Percentiles rank a stretch among this genome's conserved stretches.
Conservation (phyloP, 1,140 invertebrate genomes). For the Schmidtea mediterranea region DNA sequence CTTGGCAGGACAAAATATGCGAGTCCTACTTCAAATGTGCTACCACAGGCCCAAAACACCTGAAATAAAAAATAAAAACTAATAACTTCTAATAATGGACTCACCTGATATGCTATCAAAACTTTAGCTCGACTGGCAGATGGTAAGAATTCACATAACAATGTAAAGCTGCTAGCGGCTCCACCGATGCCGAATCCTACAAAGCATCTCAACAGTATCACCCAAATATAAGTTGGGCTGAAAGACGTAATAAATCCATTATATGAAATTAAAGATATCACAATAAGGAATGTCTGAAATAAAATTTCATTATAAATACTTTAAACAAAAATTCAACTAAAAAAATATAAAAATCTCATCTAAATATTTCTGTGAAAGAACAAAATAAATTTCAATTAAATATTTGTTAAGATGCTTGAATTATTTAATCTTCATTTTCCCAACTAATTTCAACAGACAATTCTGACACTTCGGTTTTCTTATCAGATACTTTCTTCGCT, state of each 20-base stretch:
- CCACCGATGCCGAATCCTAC: constrained; percentile 80
- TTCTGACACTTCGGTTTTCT: too few relatives aligned
- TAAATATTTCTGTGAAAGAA: too few relatives aligned
- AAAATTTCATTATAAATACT: background rate
- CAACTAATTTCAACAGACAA: too few relatives aligned
- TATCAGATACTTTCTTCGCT: too few relatives aligned
- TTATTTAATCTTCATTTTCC: too few relatives aligned
- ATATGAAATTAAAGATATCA: constrained; percentile 30
- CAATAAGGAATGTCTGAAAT: background rate
- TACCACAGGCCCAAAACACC: constrained; percentile 26
- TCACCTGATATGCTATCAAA: constrained; percentile 61
- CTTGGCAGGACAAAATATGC: constrained; percentile 63
- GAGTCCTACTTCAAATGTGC: constrained; percentile 35
- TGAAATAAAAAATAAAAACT: too few relatives aligned
- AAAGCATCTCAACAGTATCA: constrained; percentile 50
- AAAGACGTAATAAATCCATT: constrained; percentile 58
- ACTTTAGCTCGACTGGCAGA: constrained; percentile 65
- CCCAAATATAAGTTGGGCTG: constrained; percentile 57
- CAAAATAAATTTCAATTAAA: too few relatives aligned
- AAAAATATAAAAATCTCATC: too few relatives aligned
- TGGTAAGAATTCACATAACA: constrained; percentile 71
- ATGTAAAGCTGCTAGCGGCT: constrained; percentile 63
- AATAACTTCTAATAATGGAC: background rate
- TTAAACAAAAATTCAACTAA: too few relatives aligned
- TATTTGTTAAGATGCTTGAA: too few relatives aligned